These are phyloP conservation scores for Monarcha castaneiventris DNA, from an alignment of 2,113 vertebrate genomes.

Conservation along the genomic window DNA sequence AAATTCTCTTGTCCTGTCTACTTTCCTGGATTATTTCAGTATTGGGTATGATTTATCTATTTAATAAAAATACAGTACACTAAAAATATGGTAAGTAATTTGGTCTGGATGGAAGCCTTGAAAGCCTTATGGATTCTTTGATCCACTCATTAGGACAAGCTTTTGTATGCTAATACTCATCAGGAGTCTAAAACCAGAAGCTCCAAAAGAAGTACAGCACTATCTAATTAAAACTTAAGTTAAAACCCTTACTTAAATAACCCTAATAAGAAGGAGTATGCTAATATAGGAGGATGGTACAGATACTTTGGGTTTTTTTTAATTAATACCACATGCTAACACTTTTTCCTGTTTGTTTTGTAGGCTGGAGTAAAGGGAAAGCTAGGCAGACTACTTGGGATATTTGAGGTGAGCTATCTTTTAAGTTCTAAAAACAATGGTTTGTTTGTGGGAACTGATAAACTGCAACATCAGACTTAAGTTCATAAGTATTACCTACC, in stretches of 20 bases:
- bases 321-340: neutral
- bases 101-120: neutral
- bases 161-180: neutral
- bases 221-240: neutral
- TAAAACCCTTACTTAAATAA: neutral
- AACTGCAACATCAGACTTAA: neutral
- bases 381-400: constrained; percentile 91
- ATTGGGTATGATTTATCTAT: neutral
- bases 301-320: neutral
- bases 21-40: neutral
- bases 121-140: neutral
- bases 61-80: neutral
- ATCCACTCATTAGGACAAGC: neutral
- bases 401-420: constrained; percentile 92
- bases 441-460: neutral
- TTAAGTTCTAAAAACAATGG: neutral
- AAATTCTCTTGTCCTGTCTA: neutral
- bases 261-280: neutral
- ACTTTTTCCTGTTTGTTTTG: neutral
- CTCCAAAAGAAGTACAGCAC: neutral
- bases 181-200: neutral
- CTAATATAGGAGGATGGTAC: neutral
- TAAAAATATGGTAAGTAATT: neutral
- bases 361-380: constrained; percentile 97
- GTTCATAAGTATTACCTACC: neutral